These are phyloP conservation scores for Pseudorasbora parva DNA, from an alignment of 2,113 vertebrate genomes.

Conservation along the genomic window DNA sequence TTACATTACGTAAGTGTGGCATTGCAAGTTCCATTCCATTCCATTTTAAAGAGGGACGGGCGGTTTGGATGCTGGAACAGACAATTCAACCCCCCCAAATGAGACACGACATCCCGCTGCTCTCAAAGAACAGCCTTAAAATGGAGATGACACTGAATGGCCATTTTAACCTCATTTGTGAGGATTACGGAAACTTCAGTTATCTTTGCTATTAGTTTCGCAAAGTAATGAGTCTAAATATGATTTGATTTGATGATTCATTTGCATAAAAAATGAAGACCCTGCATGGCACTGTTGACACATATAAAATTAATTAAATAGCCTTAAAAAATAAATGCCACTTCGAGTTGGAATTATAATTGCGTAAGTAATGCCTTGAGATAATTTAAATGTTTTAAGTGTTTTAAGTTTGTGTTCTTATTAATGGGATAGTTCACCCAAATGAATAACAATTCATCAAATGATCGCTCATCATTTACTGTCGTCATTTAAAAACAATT, in stretches of 20 bases:
- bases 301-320: too few species aligned
- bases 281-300: too few species aligned
- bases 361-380: too few species aligned
- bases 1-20: slow-evolving; percentile 28
- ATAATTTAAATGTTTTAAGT: too few species aligned
- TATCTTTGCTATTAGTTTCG: neutral
- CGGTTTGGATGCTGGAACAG: neutral
- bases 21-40: neutral
- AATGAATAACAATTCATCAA: too few species aligned
- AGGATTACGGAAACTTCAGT: neutral
- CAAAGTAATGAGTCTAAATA: neutral
- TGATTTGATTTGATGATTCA: neutral
- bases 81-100: neutral
- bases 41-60: neutral
- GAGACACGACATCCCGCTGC: neutral
- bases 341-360: too few species aligned
- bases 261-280: neutral
- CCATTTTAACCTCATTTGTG: neutral
- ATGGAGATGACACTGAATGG: neutral
- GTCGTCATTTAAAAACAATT: too few species aligned
- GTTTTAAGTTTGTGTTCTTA: too few species aligned
- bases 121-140: neutral
- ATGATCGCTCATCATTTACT: too few species aligned
- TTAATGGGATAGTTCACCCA: too few species aligned
- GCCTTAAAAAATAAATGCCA: too few species aligned